These are phyloP conservation scores for Drosophila pruinosa DNA, from an alignment of 1,140 invertebrate genomes.

Conservation along the genomic window DNA sequence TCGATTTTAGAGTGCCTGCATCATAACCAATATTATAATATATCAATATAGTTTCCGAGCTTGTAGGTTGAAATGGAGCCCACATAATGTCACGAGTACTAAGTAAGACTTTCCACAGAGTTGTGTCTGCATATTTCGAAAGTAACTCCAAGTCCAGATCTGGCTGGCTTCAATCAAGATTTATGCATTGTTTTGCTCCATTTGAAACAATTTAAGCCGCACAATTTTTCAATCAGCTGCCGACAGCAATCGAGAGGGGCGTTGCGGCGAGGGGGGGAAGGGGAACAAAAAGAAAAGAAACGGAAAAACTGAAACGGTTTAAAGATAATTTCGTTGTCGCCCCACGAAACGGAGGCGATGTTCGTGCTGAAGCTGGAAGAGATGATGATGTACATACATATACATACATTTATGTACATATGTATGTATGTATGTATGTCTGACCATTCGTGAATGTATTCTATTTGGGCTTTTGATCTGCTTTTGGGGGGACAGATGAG, in stretches of 20 bases:
- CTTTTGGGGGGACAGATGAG: background rate
- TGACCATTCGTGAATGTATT: background rate
- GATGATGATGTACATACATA: conserved; percentile 12
- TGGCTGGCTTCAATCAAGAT: conserved; percentile 28
- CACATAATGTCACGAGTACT: background rate
- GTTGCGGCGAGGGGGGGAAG: background rate
- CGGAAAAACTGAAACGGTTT: conserved; percentile 23
- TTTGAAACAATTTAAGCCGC: conserved; percentile 65
- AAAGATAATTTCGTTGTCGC: conserved; percentile 36
- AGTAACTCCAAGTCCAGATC: conserved; percentile 8
- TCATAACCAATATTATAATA: background rate
- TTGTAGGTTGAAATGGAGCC: background rate
- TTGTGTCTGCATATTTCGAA: background rate
- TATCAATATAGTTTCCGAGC: background rate
- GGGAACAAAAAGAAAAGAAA: background rate
- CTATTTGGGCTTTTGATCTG: conserved; percentile 24
- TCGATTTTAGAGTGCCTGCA: background rate
- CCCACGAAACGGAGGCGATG: background rate
- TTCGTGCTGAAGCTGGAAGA: background rate
- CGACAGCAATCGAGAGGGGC: conserved; percentile 20
- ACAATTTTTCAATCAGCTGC: conserved; percentile 68
- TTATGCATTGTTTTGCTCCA: conserved; percentile 49
- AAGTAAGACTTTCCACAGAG: conserved; percentile 10
- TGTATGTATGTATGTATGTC: conserved; percentile 1
- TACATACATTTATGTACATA: too few species aligned